Percentiles rank a stretch among this genome's conserved stretches.
Conservation (phyloP, 2,113 vertebrate genomes). For the Phrynosoma platyrhinos region DNA sequence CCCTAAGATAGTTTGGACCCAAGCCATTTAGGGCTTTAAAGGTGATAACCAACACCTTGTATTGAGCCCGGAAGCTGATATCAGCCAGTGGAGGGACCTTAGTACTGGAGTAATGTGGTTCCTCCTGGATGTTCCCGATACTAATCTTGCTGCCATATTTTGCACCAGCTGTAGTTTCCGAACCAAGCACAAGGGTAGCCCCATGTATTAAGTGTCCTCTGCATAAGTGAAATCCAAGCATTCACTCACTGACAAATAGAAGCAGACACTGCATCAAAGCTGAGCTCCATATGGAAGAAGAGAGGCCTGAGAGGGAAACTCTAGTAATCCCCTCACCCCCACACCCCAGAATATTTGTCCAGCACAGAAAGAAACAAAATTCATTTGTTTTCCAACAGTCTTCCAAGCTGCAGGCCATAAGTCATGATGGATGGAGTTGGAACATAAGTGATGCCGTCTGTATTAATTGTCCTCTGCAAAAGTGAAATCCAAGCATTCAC, state of each 20-base stretch:
- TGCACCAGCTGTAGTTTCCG: too few relatives aligned
- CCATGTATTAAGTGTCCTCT: background rate
- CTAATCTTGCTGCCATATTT: too few relatives aligned
- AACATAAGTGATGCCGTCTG: background rate
- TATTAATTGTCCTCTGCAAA: background rate
- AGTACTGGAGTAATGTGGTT: too few relatives aligned
- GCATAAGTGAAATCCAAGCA: background rate
- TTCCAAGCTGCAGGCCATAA: background rate
- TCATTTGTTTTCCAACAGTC: background rate
- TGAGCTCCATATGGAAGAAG: background rate
- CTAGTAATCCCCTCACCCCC: too few relatives aligned
- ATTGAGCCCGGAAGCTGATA: too few relatives aligned
- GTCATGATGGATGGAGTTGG: background rate
- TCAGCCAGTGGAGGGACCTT: too few relatives aligned
- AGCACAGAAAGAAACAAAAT: background rate
- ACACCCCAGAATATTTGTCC: background rate
- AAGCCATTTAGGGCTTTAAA: too few relatives aligned
- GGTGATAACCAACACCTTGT: too few relatives aligned
- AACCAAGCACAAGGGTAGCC: too few relatives aligned
- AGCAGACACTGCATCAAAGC: background rate
- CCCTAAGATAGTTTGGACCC: too few relatives aligned
- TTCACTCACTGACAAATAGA: conserved; percentile 27
- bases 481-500: background rate
- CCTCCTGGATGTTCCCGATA: too few relatives aligned
- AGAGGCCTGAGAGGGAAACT: background rate